Percentiles rank a stretch among this genome's conserved stretches.
These are phyloP conservation scores for Botia kubotai DNA, from an alignment of 2,797 vertebrate genomes.

Conservation along the genomic window DNA sequence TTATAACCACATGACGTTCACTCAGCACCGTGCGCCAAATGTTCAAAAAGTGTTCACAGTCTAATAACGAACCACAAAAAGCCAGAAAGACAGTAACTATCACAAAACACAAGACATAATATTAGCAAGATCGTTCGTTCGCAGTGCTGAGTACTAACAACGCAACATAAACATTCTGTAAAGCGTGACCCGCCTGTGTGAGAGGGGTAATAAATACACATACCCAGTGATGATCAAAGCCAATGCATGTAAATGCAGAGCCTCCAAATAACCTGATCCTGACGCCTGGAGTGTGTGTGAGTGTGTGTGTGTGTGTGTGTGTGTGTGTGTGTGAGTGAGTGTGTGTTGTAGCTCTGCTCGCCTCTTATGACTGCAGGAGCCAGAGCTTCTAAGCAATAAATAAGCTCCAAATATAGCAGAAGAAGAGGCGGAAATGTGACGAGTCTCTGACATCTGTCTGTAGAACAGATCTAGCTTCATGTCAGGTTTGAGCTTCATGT, in stretches of 20 bases:
- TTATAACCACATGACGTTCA: constrained; percentile 21
- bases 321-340: too few relatives aligned
- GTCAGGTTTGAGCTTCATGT: constrained; percentile 99
- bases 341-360: constrained; percentile 74
- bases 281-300: constrained; percentile 67
- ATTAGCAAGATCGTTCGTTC: too few relatives aligned
- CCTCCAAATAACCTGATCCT: constrained; percentile 78
- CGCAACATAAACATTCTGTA: background rate
- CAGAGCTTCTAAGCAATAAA: constrained; percentile 90
- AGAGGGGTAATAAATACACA: constrained; percentile 17
- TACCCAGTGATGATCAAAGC: constrained; percentile 27
- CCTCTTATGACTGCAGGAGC: constrained; percentile 86
- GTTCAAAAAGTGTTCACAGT: too few relatives aligned
- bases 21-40: too few relatives aligned
- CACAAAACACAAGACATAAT: background rate
- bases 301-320: too few relatives aligned
- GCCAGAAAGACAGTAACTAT: background rate
- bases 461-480: constrained; percentile 99
- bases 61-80: background rate
- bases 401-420: constrained; percentile 94
- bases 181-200: background rate
- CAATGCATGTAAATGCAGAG: constrained; percentile 35
- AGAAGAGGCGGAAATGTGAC: constrained; percentile 90
- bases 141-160: background rate
- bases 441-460: constrained; percentile 99